These are phyloP conservation scores for Grantiella picta DNA, from an alignment of 2,113 vertebrate genomes.

Conservation along the genomic window DNA sequence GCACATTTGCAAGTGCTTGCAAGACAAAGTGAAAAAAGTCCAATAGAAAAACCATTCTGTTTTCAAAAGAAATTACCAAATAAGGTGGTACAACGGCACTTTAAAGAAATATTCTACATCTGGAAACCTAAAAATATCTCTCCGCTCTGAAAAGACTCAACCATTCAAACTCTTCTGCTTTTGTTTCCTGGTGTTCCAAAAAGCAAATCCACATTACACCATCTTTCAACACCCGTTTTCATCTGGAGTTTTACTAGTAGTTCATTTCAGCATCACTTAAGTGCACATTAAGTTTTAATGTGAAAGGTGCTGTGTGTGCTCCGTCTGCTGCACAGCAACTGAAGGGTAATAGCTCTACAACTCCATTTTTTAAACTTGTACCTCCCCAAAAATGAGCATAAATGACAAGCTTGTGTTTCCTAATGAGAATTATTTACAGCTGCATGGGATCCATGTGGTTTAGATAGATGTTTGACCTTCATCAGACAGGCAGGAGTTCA, in stretches of 20 bases:
- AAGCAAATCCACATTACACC: background rate
- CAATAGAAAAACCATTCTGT: background rate
- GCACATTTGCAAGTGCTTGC: background rate
- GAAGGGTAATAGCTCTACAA: background rate
- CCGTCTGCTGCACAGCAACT: background rate
- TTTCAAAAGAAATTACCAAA: background rate
- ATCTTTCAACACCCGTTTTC: background rate
- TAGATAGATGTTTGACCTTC: background rate
- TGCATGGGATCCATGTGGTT: background rate
- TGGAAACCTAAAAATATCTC: background rate
- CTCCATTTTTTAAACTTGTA: background rate
- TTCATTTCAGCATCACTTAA: background rate
- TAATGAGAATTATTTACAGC: background rate
- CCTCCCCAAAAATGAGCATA: background rate
- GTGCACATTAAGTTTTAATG: background rate
- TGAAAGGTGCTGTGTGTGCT: background rate
- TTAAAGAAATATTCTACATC: background rate
- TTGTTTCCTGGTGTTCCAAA: background rate
- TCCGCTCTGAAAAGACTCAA: background rate
- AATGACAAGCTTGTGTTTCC: background rate
- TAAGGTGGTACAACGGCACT: background rate
- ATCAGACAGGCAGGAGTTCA: background rate
- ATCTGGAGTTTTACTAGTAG: background rate
- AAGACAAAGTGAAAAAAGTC: background rate
- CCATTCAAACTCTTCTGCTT: background rate